Base-by-base conservation (phyloP, 1,140 invertebrate genomes). In the Achatina immaculata region DNA sequence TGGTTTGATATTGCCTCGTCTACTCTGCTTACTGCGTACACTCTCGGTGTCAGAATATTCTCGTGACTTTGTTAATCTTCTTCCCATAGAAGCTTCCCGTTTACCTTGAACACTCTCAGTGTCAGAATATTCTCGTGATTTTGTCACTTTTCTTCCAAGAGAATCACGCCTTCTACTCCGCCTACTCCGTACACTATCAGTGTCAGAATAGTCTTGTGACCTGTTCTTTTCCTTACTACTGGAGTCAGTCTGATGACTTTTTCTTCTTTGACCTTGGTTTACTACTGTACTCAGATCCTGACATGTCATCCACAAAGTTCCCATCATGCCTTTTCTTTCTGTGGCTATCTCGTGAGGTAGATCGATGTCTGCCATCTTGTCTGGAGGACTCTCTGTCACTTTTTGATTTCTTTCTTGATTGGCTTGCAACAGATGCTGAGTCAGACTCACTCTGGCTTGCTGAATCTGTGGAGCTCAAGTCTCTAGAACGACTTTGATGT, bases 271-370 rank as follows among this genome's bases (percentile, higher is more conserved):
- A 36, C 19, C 38, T 58, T 11, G 16, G 51, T n/a, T 31, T 65
- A 43, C 74, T 76, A 34, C 62, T 78, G 62, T 78, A 78, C 62
- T 78, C 65, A 19, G 76, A 78, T 0, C 76, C 76, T 31, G 78
- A 80, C 9, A 55, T 7, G 40, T 72, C 43, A 45, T 66, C 62
- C 16, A 28, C 4, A 11, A 38, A 1, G 19, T 43, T 51, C 31
- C 42, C 34, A 45, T 38, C 21, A 76, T 58, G 31, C 34, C 31
- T 48, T 48, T 48, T 28, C n/a, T 68, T n/a, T 42, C 4, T 21
- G 2, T 31, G 9, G 24, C 62, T 40, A 2, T 68, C 76, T 69
- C 68, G 31, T 14, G 58, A 66, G 0, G 43, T 62, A n/a, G 76
- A 78, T 7, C 51, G 76, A 7, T 43, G 38, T 71, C 69, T 71